A percentile compares a stretch with the other conserved stretches of the same genome.
Conservation (phyloP, 1,140 invertebrate species). For the Anadara kagoshimensis region DNA sequence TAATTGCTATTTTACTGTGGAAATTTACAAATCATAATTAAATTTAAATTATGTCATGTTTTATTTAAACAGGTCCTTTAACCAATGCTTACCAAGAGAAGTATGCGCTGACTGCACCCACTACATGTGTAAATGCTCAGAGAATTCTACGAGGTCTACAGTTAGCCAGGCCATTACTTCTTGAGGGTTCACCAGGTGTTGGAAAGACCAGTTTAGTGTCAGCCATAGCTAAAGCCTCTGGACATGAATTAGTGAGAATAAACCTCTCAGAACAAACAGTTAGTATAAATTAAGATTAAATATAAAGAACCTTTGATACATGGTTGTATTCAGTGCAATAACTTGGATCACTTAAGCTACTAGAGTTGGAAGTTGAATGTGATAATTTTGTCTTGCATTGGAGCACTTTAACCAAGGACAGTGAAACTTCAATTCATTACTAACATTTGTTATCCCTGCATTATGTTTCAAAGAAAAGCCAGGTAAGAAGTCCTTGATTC, state of each 20-base stretch:
- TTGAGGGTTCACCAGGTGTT: slow-evolving; percentile 98
- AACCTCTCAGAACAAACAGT: slow-evolving; percentile 99
- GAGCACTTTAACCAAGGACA: no score
- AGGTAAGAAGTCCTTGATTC: no score
- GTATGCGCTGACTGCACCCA: slow-evolving; percentile 81
- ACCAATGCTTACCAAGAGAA: slow-evolving; percentile 8
- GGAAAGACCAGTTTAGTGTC: slow-evolving; percentile 97
- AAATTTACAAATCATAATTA: no score
- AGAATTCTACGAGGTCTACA: slow-evolving; percentile 91
- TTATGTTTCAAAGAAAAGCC: no score
- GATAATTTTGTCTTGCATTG: background rate
- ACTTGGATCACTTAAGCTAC: background rate
- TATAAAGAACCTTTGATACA: background rate
- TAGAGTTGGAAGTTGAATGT: background rate
- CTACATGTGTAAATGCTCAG: slow-evolving; percentile 87
- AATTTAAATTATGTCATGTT: no score
- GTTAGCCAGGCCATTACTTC: slow-evolving; percentile 87
- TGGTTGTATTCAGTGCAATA: background rate
- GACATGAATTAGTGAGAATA: slow-evolving; percentile 89
- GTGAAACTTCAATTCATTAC: no score
- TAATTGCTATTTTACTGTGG: no score
- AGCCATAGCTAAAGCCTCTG: slow-evolving; percentile 90
- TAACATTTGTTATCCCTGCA: no score
- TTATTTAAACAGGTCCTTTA: no score
- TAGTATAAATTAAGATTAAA: slow-evolving; percentile 64